Evolutionary conservation across 1,140 invertebrate genomes (phyloP).

Genomic region (Thaumatotibia leucotreta): DNA sequence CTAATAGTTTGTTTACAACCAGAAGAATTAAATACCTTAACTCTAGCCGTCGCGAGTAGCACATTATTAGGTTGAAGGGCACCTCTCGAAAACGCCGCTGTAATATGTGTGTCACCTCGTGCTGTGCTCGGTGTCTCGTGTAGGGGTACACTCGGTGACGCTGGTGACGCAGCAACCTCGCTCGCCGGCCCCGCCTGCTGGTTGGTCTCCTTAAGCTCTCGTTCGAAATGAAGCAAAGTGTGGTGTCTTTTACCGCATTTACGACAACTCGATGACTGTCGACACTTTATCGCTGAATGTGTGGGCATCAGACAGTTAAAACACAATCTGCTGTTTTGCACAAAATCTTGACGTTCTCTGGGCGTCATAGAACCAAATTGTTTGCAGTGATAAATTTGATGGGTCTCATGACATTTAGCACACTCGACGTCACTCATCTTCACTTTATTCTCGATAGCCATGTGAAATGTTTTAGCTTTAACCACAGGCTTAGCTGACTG

Average conservation of each 20-base stretch:
- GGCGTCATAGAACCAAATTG: conserved; percentile 17
- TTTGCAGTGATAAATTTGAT: conserved; percentile 25
- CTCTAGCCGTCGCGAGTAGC: conserved; percentile 23
- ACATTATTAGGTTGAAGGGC: conserved; percentile 16
- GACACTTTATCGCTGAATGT: conserved; percentile 17
- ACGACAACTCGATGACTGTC: conserved; percentile 15
- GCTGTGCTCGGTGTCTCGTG: background rate
- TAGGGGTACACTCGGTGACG: background rate
- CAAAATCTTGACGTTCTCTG: conserved; percentile 20
- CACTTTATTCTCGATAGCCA: background rate
- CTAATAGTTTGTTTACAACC: conserved; percentile 16
- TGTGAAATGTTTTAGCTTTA: background rate
- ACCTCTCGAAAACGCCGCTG: conserved; percentile 19
- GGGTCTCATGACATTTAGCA: conserved; percentile 14
- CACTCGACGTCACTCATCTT: background rate
- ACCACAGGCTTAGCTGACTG: background rate
- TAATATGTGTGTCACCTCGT: background rate
- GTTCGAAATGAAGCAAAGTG: conserved; percentile 18
- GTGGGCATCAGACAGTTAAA: conserved; percentile 25
- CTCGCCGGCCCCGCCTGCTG: background rate
- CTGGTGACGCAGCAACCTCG: background rate
- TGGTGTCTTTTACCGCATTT: conserved; percentile 22
- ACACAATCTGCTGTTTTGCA: conserved; percentile 22
- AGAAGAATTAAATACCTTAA: conserved; percentile 16
- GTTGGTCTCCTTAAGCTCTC: background rate